Conservation (phyloP, 1,140 invertebrate genomes). For the Oreohelix idahoensis region DNA sequence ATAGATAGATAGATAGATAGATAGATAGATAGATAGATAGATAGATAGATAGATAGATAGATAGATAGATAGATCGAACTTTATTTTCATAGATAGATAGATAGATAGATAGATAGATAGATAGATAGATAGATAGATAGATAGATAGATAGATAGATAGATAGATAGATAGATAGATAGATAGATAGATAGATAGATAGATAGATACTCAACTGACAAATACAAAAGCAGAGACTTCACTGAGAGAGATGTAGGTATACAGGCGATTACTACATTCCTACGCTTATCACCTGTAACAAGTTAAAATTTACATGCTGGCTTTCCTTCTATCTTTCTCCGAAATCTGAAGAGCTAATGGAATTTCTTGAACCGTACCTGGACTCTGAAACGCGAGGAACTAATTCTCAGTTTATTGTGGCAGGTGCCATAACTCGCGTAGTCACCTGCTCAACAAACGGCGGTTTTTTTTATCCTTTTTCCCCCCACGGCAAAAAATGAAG, state of each 20-base stretch:
- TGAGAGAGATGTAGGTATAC: neutral
- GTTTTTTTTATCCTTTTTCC: no score
- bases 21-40: no score
- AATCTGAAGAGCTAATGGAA: neutral
- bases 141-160: neutral
- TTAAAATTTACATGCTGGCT: neutral
- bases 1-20: no score
- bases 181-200: neutral
- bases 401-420: constrained; percentile 5
- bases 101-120: no score
- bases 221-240: neutral
- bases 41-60: no score
- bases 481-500: neutral
- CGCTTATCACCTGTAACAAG: neutral
- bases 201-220: neutral
- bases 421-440: neutral
- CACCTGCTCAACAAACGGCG: neutral
- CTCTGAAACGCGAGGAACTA: neutral
- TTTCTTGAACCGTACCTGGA: neutral
- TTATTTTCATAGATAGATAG: no score
- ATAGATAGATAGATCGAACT: no score
- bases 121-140: no score
- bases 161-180: neutral
- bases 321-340: neutral
- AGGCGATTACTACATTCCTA: neutral